phyloP scores from a whole-genome alignment of 2,888 invertebrate species.

The Criorhina ranunculi region DNA sequence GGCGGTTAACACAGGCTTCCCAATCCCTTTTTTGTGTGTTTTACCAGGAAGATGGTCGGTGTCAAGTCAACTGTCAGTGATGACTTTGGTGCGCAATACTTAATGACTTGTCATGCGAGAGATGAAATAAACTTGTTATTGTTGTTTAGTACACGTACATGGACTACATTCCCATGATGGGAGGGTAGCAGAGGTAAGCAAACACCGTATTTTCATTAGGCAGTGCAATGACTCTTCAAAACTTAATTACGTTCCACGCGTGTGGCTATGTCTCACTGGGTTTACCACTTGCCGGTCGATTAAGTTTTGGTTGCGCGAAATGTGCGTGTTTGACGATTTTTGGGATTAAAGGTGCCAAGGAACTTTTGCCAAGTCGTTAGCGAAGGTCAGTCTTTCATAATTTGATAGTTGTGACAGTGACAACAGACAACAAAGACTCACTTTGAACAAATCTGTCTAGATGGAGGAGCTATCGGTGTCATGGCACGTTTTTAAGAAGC shows the following conservation, averaged over 20 bases:
- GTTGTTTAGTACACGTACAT: slow-evolving; percentile 18
- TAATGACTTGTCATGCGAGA: slow-evolving; percentile 43
- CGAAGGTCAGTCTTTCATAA: slow-evolving; percentile 17
- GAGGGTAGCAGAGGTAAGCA: neutral
- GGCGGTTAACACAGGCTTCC: slow-evolving; percentile 51
- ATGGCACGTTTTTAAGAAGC: no score
- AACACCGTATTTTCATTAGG: slow-evolving; percentile 20
- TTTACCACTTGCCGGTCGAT: slow-evolving; percentile 51
- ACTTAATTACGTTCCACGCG: slow-evolving; percentile 44
- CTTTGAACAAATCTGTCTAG: no score
- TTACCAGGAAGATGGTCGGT: slow-evolving; percentile 45
- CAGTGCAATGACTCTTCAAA: slow-evolving; percentile 60
- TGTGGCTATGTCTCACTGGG: slow-evolving; percentile 13
- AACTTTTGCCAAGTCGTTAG: slow-evolving; percentile 1
- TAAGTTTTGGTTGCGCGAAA: slow-evolving; percentile 48
- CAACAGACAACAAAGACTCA: no score
- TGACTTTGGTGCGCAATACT: slow-evolving; percentile 53
- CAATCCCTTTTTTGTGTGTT: slow-evolving; percentile 22
- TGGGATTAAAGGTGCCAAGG: slow-evolving; percentile 20
- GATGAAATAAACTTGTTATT: slow-evolving; percentile 20
- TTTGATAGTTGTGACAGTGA: no score
- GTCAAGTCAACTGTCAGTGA: slow-evolving; percentile 16
- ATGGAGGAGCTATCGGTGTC: no score
- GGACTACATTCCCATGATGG: slow-evolving; percentile 54
- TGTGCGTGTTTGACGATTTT: slow-evolving; percentile 6